These are phyloP conservation scores for Frankliniella fusca DNA, from an alignment of 2,888 invertebrate species.

Conservation along the genomic window DNA sequence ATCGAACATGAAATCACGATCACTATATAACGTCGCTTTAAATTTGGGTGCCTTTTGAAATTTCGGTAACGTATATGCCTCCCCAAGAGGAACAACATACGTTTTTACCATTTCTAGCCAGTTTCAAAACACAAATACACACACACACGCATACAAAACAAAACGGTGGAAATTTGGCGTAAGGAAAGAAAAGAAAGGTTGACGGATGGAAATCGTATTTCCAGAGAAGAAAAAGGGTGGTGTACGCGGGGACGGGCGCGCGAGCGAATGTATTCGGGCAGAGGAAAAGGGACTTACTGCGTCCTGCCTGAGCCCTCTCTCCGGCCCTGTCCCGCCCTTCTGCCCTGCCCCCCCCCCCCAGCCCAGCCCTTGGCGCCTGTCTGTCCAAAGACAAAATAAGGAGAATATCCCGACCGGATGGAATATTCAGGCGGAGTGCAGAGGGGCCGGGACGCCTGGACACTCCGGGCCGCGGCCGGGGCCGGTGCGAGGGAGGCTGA, in stretches of 20 bases:
- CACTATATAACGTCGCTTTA: too few species aligned
- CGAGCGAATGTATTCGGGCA: not conserved
- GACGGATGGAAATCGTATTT: too few species aligned
- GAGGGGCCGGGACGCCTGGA: not conserved
- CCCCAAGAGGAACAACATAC: not conserved
- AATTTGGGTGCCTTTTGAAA: too few species aligned
- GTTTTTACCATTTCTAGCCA: too few species aligned
- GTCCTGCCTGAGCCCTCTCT: not conserved
- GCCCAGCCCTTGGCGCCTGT: too few species aligned
- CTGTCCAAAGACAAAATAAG: not conserved
- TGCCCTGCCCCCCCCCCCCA: not conserved
- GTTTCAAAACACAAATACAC: not conserved
- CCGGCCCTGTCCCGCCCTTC: not conserved
- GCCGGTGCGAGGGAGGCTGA: not conserved
- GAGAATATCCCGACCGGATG: not conserved
- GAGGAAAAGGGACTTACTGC: not conserved
- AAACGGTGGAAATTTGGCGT: not conserved
- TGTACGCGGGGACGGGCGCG: not conserved
- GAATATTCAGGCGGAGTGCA: not conserved
- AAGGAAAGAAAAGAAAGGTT: too few species aligned
- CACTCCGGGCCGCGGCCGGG: not conserved
- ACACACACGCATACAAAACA: not conserved
- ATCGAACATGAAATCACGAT: too few species aligned
- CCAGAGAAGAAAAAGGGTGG: too few species aligned
- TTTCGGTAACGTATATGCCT: too few species aligned